A percentile compares a stretch with the other conserved stretches of the same genome.
phyloP scores from a whole-genome alignment of 2,888 invertebrate species.

The Parapristionchus giblindavisi region DNA sequence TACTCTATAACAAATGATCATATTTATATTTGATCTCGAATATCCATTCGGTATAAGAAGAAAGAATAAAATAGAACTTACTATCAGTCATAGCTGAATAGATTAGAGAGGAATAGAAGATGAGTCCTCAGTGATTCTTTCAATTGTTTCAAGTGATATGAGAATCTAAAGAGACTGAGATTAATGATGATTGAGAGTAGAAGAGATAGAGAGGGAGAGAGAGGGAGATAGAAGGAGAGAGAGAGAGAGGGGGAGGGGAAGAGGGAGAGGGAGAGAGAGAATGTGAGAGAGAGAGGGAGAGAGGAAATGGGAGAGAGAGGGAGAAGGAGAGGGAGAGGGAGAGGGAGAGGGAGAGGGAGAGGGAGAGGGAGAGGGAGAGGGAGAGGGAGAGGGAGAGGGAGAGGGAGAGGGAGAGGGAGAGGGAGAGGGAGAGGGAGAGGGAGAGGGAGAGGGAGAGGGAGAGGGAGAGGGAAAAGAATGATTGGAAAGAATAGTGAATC shows the following conservation, averaged over 20 bases:
- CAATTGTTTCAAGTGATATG: too few relatives aligned
- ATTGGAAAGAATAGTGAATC: too few relatives aligned
- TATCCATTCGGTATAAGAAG: too few relatives aligned
- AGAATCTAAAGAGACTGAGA: not conserved
- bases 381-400: conserved; percentile 2
- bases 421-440: not conserved
- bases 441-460: too few relatives aligned
- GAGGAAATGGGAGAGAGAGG: not conserved
- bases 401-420: not conserved
- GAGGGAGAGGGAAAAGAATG: too few relatives aligned
- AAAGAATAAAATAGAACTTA: too few relatives aligned
- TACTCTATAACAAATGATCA: too few relatives aligned
- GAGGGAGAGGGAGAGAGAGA: not conserved
- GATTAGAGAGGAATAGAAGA: too few relatives aligned
- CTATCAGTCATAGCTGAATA: too few relatives aligned
- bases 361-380: not conserved
- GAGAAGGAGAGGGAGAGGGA: not conserved
- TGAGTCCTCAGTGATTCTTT: too few relatives aligned
- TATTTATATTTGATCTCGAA: too few relatives aligned
- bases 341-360: not conserved
- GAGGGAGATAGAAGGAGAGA: not conserved
- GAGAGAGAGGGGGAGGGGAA: conserved; percentile 2
- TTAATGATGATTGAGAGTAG: not conserved
- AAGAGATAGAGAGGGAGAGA: not conserved
- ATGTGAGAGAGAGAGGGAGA: not conserved